Evolutionary conservation across 2,113 vertebrate species (phyloP).

Genomic region (Neogale vison): DNA sequence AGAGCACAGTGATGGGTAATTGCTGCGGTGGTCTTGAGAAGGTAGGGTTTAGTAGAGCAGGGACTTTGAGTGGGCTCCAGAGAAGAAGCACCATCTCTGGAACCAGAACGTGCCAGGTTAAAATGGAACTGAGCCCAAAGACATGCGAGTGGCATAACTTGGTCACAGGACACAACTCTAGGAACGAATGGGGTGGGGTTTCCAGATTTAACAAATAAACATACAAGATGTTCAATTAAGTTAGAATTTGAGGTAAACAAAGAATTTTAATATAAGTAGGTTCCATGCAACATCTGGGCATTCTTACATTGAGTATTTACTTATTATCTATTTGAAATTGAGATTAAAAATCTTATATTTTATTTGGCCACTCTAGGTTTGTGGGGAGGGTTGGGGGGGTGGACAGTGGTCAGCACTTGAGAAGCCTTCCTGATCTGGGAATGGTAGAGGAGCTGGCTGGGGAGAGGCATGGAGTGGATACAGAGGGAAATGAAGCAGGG

Average conservation of each 20-base stretch:
- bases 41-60: not conserved
- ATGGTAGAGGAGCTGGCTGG: not conserved
- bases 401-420: not conserved
- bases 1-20: not conserved
- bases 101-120: not conserved
- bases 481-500: not conserved
- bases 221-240: not conserved
- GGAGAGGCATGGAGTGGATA: not conserved
- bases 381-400: not conserved
- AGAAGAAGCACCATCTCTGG: not conserved
- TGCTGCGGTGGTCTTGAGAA: not conserved
- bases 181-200: not conserved
- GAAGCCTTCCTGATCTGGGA: not conserved
- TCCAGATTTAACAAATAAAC: not conserved
- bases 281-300: not conserved
- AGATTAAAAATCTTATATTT: not conserved
- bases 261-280: not conserved
- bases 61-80: not conserved
- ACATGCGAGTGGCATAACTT: not conserved
- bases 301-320: not conserved
- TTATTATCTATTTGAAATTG: conserved; percentile 9
- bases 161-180: not conserved
- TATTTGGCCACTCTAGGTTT: not conserved
- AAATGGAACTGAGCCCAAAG: not conserved
- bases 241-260: not conserved